phyloP scores from a whole-genome alignment of 2,113 vertebrate species.

The Phrynocephalus versicolor region DNA sequence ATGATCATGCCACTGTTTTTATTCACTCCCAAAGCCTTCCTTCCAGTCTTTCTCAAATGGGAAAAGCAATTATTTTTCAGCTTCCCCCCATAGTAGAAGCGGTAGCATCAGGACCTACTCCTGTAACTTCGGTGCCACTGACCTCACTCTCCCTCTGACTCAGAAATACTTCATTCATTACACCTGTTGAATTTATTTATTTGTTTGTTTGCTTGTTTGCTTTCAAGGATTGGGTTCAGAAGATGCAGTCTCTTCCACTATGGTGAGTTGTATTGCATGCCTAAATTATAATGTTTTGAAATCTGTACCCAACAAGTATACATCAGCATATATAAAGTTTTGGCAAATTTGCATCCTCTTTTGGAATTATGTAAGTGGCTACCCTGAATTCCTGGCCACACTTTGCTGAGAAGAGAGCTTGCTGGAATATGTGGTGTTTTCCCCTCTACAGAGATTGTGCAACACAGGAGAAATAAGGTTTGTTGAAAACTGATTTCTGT shows the following conservation, averaged over 20 bases:
- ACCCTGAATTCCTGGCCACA: too few relatives aligned
- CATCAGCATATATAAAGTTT: not conserved
- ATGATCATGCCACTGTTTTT: not conserved
- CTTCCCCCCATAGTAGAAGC: not conserved
- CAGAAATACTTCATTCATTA: not conserved
- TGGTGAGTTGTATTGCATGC: not conserved
- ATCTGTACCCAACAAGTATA: not conserved
- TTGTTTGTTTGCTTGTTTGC: too few relatives aligned
- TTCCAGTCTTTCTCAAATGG: not conserved
- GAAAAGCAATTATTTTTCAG: not conserved
- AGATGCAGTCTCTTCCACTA: not conserved
- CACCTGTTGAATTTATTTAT: not conserved
- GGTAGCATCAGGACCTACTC: not conserved
- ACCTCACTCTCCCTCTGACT: not conserved
- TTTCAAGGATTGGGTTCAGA: not conserved
- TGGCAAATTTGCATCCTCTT: not conserved
- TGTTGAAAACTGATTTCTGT: conserved; percentile 12
- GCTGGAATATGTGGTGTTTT: not conserved
- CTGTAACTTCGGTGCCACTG: not conserved
- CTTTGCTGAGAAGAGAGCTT: not conserved
- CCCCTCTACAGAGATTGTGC: not conserved
- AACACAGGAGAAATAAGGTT: not conserved
- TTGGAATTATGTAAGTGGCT: too few relatives aligned
- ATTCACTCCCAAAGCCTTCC: not conserved
- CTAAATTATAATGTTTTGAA: not conserved